Percentiles rank a stretch among this genome's conserved stretches.
Conservation (phyloP, 1,140 invertebrate species). For the Anoplophora glabripennis region DNA sequence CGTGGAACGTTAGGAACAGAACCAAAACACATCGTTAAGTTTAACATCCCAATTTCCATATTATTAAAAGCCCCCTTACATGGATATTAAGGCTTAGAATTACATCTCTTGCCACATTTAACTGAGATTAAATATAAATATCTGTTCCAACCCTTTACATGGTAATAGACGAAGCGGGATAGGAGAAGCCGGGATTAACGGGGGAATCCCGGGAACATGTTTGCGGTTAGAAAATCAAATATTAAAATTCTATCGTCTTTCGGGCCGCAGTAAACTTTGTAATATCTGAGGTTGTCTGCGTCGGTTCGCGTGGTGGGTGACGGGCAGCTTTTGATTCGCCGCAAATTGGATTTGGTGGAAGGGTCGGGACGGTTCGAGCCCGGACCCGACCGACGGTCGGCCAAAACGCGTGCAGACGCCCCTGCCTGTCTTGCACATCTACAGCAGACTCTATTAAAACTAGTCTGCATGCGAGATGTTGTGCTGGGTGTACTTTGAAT, state of each 20-base stretch:
- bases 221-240: slow-evolving; percentile 17
- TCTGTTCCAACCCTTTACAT: too few species aligned
- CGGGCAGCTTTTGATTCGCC: slow-evolving; percentile 31
- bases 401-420: slow-evolving; percentile 22
- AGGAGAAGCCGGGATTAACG: too few species aligned
- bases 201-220: neutral
- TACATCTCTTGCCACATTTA: too few species aligned
- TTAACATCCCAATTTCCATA: too few species aligned
- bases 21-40: neutral
- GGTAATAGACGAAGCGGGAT: too few species aligned
- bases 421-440: slow-evolving; percentile 12
- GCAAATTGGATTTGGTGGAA: slow-evolving; percentile 27
- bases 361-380: neutral
- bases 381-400: slow-evolving; percentile 17
- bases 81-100: too few species aligned
- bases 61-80: too few species aligned
- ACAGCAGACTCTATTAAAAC: slow-evolving; percentile 21
- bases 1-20: neutral
- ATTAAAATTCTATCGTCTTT: slow-evolving; percentile 23
- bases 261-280: slow-evolving; percentile 16
- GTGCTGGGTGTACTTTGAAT: too few species aligned
- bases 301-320: slow-evolving; percentile 25
- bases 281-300: slow-evolving; percentile 17
- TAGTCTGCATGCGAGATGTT: neutral
- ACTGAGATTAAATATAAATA: too few species aligned